phyloP scores from a whole-genome alignment of 2,888 invertebrate species.

The Yponomeuta plumbellus region DNA sequence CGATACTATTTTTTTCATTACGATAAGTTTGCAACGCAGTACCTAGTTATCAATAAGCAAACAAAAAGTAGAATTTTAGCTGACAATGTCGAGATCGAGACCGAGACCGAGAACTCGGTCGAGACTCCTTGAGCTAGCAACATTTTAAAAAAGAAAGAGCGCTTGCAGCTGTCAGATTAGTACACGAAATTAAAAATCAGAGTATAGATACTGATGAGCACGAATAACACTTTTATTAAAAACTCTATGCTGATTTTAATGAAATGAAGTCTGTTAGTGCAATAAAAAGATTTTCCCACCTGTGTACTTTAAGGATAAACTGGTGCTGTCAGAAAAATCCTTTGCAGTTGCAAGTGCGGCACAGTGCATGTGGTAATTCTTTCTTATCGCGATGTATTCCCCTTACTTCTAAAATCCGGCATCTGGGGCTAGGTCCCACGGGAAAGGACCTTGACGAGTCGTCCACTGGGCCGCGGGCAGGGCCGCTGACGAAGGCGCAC shows the following conservation, averaged over 20 bases:
- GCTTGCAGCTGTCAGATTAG: too few relatives aligned
- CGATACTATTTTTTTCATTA: too few relatives aligned
- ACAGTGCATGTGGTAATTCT: slow-evolving; percentile 45
- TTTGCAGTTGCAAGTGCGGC: slow-evolving; percentile 45
- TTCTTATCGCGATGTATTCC: slow-evolving; percentile 37
- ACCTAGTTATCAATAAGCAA: too few relatives aligned
- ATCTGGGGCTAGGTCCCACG: slow-evolving; percentile 63
- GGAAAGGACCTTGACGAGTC: slow-evolving; percentile 62
- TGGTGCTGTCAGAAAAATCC: slow-evolving; percentile 39
- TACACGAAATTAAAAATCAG: too few relatives aligned
- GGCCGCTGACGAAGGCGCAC: slow-evolving; percentile 79
- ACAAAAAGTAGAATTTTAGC: too few relatives aligned
- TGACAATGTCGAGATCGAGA: too few relatives aligned
- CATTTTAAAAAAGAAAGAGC: too few relatives aligned
- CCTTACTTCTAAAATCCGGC: slow-evolving; percentile 38
- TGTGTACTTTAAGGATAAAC: slow-evolving; percentile 33
- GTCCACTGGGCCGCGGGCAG: slow-evolving; percentile 40
- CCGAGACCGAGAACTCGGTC: too few relatives aligned
- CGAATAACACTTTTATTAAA: background rate
- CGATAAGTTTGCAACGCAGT: too few relatives aligned
- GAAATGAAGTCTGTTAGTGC: slow-evolving; percentile 53
- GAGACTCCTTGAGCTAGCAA: too few relatives aligned
- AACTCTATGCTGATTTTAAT: slow-evolving; percentile 21
- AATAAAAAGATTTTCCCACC: slow-evolving; percentile 29
- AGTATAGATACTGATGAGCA: background rate